A percentile compares a stretch with the other conserved stretches of the same genome.
phyloP scores from a whole-genome alignment of 2,888 invertebrate species.

The Limnephilus marmoratus region DNA sequence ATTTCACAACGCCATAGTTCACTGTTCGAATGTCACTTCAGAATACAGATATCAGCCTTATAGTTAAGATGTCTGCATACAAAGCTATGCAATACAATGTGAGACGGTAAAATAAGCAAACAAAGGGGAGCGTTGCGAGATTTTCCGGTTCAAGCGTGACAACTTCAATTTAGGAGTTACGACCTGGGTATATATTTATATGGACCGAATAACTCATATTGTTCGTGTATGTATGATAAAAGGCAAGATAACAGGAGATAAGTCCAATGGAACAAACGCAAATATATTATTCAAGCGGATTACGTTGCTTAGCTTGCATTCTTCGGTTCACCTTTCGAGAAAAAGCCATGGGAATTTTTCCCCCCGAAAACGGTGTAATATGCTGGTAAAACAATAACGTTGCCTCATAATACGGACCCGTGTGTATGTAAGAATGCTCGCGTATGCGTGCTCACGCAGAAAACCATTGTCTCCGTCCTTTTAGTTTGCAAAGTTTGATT shows the following conservation, averaged over 20 bases:
- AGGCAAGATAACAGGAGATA: neutral
- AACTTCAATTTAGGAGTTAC: neutral
- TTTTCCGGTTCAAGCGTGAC: constrained; percentile 2
- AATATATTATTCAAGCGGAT: constrained; percentile 14
- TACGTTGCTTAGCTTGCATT: constrained; percentile 38
- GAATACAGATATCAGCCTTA: neutral
- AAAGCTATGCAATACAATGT: neutral
- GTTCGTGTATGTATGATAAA: neutral
- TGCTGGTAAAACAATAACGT: constrained; percentile 35
- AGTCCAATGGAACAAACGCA: neutral
- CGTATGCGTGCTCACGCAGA: constrained; percentile 51
- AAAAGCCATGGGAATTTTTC: constrained; percentile 11
- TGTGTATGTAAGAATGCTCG: constrained; percentile 15
- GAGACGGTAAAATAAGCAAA: neutral
- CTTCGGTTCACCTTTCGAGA: constrained; percentile 30
- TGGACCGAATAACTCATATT: neutral
- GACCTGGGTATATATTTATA: neutral
- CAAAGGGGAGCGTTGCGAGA: neutral
- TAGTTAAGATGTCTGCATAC: neutral
- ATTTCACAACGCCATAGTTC: neutral
- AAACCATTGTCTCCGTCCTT: constrained; percentile 56
- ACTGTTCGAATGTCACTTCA: neutral
- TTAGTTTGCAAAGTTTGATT: constrained; percentile 58
- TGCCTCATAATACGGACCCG: constrained; percentile 26
- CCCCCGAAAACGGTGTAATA: constrained; percentile 30